A percentile compares a stretch with the other conserved stretches of the same genome.
These are phyloP conservation scores for Parochlus steinenii DNA, from an alignment of 2,888 invertebrate species.

Conservation along the genomic window DNA sequence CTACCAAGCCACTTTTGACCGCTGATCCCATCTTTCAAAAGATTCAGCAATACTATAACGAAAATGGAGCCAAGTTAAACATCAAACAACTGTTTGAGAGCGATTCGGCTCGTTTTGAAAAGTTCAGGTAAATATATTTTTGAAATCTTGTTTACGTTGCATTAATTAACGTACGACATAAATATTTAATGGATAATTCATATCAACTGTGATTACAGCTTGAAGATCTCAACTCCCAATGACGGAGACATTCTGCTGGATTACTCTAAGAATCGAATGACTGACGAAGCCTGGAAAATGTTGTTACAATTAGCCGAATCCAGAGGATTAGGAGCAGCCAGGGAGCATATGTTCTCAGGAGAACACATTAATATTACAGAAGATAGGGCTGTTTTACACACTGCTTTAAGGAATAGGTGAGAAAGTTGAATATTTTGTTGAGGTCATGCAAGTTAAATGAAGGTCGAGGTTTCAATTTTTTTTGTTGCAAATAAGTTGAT, in stretches of 20 bases:
- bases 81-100: constrained; percentile 68
- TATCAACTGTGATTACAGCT: constrained; percentile 38
- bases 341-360: constrained; percentile 87
- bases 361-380: constrained; percentile 96
- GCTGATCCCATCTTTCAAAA: constrained; percentile 57
- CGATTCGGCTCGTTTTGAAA: constrained; percentile 68
- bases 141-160: constrained; percentile 1
- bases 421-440: too few relatives aligned
- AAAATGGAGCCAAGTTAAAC: constrained; percentile 55
- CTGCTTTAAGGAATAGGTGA: constrained; percentile 83
- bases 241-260: constrained; percentile 89
- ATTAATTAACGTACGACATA: constrained; percentile 9
- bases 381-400: constrained; percentile 85
- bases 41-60: constrained; percentile 55
- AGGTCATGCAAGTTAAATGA: too few relatives aligned
- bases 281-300: constrained; percentile 53
- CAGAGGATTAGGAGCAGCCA: constrained; percentile 66
- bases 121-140: constrained; percentile 55
- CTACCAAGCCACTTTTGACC: constrained; percentile 35
- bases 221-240: constrained; percentile 55
- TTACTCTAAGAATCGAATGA: constrained; percentile 90
- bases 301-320: constrained; percentile 68
- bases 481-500: too few relatives aligned
- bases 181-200: constrained; percentile 4
- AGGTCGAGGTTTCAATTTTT: too few relatives aligned